Percentiles rank a stretch among this genome's conserved stretches.
phyloP scores from a whole-genome alignment of 2,888 invertebrate species.

The Alentia gelatinosa region DNA sequence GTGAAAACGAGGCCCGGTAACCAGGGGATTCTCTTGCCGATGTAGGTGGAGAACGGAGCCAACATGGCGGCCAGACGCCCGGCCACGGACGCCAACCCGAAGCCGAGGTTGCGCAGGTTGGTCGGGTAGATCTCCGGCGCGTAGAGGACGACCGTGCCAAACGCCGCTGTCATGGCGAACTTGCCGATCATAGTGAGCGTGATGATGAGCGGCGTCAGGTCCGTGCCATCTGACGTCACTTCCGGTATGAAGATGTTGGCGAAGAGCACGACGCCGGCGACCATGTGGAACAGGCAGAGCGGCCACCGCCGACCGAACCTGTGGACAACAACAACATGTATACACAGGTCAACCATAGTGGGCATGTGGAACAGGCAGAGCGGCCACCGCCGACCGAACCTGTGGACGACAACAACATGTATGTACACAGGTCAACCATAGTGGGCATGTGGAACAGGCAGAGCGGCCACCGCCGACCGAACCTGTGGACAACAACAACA shows the following conservation, averaged over 20 bases:
- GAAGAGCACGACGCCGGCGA: slow-evolving; percentile 71
- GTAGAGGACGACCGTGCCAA: slow-evolving; percentile 75
- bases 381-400: not conserved
- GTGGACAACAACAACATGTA: too few species aligned
- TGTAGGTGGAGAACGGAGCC: slow-evolving; percentile 75
- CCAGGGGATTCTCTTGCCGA: slow-evolving; percentile 61
- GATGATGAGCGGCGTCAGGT: slow-evolving; percentile 57
- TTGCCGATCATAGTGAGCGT: slow-evolving; percentile 75
- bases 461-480: too few species aligned
- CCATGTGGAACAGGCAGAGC: slow-evolving; percentile 61
- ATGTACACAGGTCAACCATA: too few species aligned
- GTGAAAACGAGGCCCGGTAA: slow-evolving; percentile 61
- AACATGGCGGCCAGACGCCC: slow-evolving; percentile 75
- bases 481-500: too few species aligned
- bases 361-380: not conserved
- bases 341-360: not conserved
- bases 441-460: too few species aligned
- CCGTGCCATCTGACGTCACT: slow-evolving; percentile 57
- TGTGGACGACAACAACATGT: too few species aligned
- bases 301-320: slow-evolving; percentile 65
- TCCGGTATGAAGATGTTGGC: slow-evolving; percentile 61
- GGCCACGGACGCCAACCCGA: slow-evolving; percentile 75
- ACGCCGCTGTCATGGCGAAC: slow-evolving; percentile 77
- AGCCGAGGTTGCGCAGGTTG: slow-evolving; percentile 72
- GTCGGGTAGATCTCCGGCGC: slow-evolving; percentile 78